Percentiles rank a stretch among this genome's conserved stretches.
phyloP scores from a whole-genome alignment of 1,140 invertebrate species.

The Planococcus citri region DNA sequence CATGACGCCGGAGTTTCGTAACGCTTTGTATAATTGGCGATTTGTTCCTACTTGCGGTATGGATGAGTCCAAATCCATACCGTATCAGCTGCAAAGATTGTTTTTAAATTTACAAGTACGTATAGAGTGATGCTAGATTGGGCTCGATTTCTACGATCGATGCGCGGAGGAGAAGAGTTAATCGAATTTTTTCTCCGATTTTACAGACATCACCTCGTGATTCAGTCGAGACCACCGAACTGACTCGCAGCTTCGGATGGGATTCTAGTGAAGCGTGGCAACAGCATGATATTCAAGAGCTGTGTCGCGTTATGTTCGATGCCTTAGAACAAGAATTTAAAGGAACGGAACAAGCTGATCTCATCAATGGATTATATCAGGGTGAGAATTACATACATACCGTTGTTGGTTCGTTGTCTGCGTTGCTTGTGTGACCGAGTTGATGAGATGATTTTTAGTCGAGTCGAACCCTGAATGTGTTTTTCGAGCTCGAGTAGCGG shows the following conservation, averaged over 20 bases:
- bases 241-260: slow-evolving; percentile 86
- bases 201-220: slow-evolving; percentile 54
- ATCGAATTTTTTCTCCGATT: not conserved
- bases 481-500: too few relatives aligned
- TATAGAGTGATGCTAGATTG: not conserved
- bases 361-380: slow-evolving; percentile 66
- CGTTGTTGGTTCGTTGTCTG: too few relatives aligned
- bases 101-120: slow-evolving; percentile 73
- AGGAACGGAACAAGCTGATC: slow-evolving; percentile 66
- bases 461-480: too few relatives aligned
- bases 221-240: slow-evolving; percentile 73
- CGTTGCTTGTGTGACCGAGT: too few relatives aligned
- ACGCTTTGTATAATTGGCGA: slow-evolving; percentile 78
- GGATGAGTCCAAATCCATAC: slow-evolving; percentile 56
- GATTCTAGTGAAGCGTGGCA: slow-evolving; percentile 81
- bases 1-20: slow-evolving; percentile 92
- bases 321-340: slow-evolving; percentile 76
- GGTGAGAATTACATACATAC: slow-evolving; percentile 34
- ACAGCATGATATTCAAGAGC: slow-evolving; percentile 85
- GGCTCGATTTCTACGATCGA: not conserved
- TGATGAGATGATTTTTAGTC: too few relatives aligned
- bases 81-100: slow-evolving; percentile 75
- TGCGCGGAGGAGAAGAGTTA: not conserved
- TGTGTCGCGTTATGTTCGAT: slow-evolving; percentile 87
- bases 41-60: slow-evolving; percentile 51